Base-by-base conservation (phyloP, 2,113 vertebrate species). In the Catharus minimus region DNA sequence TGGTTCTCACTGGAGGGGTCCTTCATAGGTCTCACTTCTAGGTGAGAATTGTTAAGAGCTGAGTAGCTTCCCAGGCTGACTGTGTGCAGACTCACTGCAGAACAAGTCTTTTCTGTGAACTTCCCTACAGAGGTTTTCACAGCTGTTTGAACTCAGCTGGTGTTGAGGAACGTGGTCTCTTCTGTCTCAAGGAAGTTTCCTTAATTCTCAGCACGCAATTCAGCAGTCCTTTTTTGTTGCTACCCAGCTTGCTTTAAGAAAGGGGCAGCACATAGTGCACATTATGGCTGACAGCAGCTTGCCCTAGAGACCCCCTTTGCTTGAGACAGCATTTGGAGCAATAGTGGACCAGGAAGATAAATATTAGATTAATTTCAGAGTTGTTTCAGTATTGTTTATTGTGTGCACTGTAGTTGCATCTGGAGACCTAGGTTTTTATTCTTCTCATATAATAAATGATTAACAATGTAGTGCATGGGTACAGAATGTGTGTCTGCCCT, bases 1-100 rank as follows among this genome's bases (percentile, higher is more conserved):
- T 1, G 0, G 30, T 46, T 33, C 28, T 30, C 15, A 26, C 14
- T 13, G 13, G 26, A 75, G 26, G 17, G 32, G 36, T 13, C 19
- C 41, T 28, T 19, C 0, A 0, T 39, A 74, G 33, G 9, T 38
- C 23, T 71, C 0, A 0, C 15, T 82, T 38, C 50, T 44, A 32
- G 4, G 3, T 38, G 66, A 24, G 36, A 32, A 49, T 32, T 64
- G 23, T 44, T 67, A 11, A 0, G 1, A 28, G 43, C 52, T 0
- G 0, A 17, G 32, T 38, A 27, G 28, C 21, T 46, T 74, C 21
- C 15, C 30, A 24, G 61, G 36, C 61, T 62, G 22, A 7, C 23
- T 30, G 14, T 64, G 62, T 66, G 56, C 27, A 28, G 28, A 2
- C n/a, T 65, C 24, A 5, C 6, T 32, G 74, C 38, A 55, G 36